phyloP scores from a whole-genome alignment of 2,797 vertebrate species.

The Syndactyla subalaris region DNA sequence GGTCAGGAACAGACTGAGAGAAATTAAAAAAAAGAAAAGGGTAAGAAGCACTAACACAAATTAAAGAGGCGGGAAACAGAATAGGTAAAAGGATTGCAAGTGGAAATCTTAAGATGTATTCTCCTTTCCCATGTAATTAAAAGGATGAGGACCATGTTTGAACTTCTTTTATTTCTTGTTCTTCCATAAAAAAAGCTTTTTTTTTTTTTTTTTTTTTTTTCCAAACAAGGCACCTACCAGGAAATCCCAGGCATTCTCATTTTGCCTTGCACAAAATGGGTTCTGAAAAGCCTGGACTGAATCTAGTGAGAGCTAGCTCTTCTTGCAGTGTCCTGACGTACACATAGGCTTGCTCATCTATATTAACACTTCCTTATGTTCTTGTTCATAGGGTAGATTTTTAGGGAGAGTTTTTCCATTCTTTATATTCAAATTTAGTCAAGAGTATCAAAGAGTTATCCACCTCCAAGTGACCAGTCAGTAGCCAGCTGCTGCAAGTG shows the following conservation, averaged over 20 bases:
- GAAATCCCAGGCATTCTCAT: neutral
- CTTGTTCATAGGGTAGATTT: neutral
- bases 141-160: neutral
- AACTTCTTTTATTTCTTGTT: neutral
- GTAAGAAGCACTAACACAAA: neutral
- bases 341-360: neutral
- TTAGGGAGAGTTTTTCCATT: neutral
- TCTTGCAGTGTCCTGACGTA: neutral
- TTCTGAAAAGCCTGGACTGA: neutral
- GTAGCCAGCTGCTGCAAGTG: neutral
- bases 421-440: neutral
- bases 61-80: neutral
- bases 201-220: neutral
- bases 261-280: neutral
- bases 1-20: neutral
- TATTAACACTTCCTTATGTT: fast-evolving
- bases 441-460: neutral
- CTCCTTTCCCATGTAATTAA: neutral
- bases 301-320: neutral
- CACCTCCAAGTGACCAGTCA: neutral
- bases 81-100: neutral
- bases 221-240: neutral
- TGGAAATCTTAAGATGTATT: neutral
- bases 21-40: neutral
- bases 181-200: neutral